Percentiles rank a stretch among this genome's conserved stretches.
Evolutionary conservation across 1,140 invertebrate genomes (phyloP).

Genomic region (Zaprionus capensis): DNA sequence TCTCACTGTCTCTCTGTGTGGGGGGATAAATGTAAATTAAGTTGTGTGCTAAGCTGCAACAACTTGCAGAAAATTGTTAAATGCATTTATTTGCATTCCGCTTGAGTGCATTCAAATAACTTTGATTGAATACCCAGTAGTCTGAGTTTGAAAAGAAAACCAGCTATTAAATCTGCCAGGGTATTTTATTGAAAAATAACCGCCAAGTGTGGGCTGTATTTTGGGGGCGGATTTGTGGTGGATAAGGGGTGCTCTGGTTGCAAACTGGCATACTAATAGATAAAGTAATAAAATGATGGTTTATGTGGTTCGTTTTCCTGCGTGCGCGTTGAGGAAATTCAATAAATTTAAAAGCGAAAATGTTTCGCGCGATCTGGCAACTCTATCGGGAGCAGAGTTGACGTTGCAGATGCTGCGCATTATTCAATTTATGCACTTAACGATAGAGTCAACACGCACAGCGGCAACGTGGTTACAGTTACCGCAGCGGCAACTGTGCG

Average conservation of each 20-base stretch:
- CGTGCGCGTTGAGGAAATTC: slow-evolving; percentile 32
- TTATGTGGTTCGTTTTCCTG: slow-evolving; percentile 37
- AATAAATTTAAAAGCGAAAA: slow-evolving; percentile 61
- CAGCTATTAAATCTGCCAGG: background rate
- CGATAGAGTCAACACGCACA: slow-evolving; percentile 58
- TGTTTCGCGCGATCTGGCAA: slow-evolving; percentile 52
- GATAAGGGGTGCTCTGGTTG: background rate
- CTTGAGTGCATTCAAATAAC: slow-evolving; percentile 51
- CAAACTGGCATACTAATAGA: slow-evolving; percentile 20
- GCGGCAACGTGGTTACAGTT: slow-evolving; percentile 27
- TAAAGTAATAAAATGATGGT: slow-evolving; percentile 53
- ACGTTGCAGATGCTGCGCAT: slow-evolving; percentile 44
- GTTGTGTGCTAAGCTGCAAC: slow-evolving; percentile 41
- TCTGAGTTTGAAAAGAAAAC: background rate
- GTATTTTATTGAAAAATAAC: slow-evolving; percentile 12
- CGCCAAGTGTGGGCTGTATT: slow-evolving; percentile 1
- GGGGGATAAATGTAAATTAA: slow-evolving; percentile 53
- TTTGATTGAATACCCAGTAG: slow-evolving; percentile 39
- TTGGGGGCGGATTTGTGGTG: slow-evolving; percentile 24
- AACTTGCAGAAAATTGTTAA: slow-evolving; percentile 38
- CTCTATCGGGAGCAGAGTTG: slow-evolving; percentile 46
- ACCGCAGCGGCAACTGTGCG: slow-evolving; percentile 62
- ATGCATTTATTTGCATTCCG: slow-evolving; percentile 45
- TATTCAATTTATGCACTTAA: slow-evolving; percentile 80
- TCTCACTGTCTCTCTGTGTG: background rate